phyloP scores from a whole-genome alignment of 37 sponge, comb jelly and placozoan species.

The Beroe ovata region DNA sequence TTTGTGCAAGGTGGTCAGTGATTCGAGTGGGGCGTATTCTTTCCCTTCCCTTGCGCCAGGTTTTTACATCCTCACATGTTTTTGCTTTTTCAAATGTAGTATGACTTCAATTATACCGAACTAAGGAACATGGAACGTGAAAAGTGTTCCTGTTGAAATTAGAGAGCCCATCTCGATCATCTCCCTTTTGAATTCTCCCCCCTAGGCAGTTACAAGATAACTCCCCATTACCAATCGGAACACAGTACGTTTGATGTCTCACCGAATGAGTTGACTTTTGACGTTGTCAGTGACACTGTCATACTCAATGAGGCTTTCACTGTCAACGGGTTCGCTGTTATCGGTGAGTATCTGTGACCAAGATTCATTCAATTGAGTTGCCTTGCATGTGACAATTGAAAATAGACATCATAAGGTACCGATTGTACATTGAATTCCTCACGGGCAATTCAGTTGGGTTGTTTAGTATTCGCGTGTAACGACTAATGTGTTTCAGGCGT shows the following conservation, averaged over 20 bases:
- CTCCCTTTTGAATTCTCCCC: not conserved
- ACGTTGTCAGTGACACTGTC: slow-evolving; percentile 74
- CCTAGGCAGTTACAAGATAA: slow-evolving; percentile 67
- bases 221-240: slow-evolving; percentile 74
- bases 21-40: not conserved
- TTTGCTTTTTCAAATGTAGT: no score
- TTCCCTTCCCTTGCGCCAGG: slow-evolving; percentile 3
- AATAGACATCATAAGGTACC: no score
- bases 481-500: slow-evolving; percentile 1
- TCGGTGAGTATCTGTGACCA: slow-evolving; percentile 73
- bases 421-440: no score
- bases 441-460: no score
- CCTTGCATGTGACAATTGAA: no score
- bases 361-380: no score
- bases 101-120: not conserved
- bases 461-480: no score
- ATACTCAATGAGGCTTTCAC: slow-evolving; percentile 74
- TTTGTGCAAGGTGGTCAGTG: slow-evolving; percentile 18
- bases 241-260: slow-evolving; percentile 78
- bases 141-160: no score
- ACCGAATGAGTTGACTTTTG: slow-evolving; percentile 72
- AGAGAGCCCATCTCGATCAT: not conserved
- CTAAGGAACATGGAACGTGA: no score
- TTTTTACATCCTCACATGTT: no score
- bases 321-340: slow-evolving; percentile 85